phyloP scores from a whole-genome alignment of 2,113 vertebrate genomes.

The Pantherophis guttatus region DNA sequence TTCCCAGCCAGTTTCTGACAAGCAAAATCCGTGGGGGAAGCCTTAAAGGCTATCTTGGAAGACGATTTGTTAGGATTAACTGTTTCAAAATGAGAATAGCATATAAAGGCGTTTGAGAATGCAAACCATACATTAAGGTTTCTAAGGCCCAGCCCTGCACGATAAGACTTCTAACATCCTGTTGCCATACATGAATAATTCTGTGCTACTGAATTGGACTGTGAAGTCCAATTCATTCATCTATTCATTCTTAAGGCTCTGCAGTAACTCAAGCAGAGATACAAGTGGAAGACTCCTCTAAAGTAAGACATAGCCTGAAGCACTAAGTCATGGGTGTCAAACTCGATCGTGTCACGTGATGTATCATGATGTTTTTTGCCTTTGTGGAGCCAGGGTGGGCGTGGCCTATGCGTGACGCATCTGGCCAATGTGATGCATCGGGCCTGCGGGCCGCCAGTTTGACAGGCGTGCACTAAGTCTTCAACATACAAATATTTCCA shows the following conservation, averaged over 20 bases:
- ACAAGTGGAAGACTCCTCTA: neutral
- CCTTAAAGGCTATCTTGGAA: neutral
- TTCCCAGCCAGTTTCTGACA: neutral
- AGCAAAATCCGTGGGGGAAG: neutral
- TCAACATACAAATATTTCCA: neutral
- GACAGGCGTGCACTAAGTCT: neutral
- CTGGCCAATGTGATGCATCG: too few relatives aligned
- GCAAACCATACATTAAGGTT: neutral
- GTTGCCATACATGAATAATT: neutral
- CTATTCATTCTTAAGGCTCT: neutral
- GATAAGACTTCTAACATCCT: neutral
- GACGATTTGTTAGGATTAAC: neutral
- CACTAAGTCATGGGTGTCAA: too few relatives aligned
- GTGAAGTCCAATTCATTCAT: neutral
- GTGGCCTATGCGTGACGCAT: too few relatives aligned
- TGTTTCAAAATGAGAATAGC: neutral
- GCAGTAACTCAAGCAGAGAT: neutral
- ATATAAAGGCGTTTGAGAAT: neutral
- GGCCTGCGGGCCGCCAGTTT: too few relatives aligned
- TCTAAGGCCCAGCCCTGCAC: neutral
- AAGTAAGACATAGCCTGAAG: neutral
- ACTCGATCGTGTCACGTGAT: too few relatives aligned
- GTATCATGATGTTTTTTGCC: too few relatives aligned
- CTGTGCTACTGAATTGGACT: neutral
- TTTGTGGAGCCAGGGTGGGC: too few relatives aligned